Conservation (phyloP, 1,140 invertebrate species). For the Drosophila insularis region DNA sequence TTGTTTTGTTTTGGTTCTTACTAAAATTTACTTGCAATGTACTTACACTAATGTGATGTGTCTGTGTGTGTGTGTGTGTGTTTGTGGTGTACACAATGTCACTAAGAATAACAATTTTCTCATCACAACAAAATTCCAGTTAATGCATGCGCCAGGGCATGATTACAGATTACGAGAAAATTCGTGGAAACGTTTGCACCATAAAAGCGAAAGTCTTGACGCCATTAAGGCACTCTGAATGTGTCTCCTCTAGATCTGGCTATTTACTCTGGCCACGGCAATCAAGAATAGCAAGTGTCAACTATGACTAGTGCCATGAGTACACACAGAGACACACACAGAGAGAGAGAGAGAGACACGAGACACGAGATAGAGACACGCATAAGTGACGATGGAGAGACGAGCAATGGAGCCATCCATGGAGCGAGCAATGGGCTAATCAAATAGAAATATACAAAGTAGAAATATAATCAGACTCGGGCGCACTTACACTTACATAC, state of each 20-base stretch:
- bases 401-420: constrained; percentile 15
- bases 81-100: constrained; percentile 6
- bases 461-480: constrained; percentile 48
- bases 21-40: background rate
- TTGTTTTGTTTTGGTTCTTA: background rate
- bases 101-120: constrained; percentile 16
- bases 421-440: constrained; percentile 41
- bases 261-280: background rate
- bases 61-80: background rate
- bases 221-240: constrained; percentile 70
- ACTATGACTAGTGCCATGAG: constrained; percentile 75
- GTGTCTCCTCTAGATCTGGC: background rate
- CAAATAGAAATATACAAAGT: constrained; percentile 37
- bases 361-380: constrained; percentile 29
- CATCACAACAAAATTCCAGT: constrained; percentile 40
- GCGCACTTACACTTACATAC: constrained; percentile 18
- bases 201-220: constrained; percentile 81
- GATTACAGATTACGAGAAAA: constrained; percentile 52
- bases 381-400: constrained; percentile 16
- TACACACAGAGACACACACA: constrained; percentile 53
- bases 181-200: constrained; percentile 69
- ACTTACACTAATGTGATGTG: constrained; percentile 2
- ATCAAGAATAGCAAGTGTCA: constrained; percentile 66
- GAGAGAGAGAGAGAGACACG: constrained; percentile 25
- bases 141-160: constrained; percentile 51